phyloP scores from a whole-genome alignment of 2,113 vertebrate genomes.

The Hippocampus barbouri region DNA sequence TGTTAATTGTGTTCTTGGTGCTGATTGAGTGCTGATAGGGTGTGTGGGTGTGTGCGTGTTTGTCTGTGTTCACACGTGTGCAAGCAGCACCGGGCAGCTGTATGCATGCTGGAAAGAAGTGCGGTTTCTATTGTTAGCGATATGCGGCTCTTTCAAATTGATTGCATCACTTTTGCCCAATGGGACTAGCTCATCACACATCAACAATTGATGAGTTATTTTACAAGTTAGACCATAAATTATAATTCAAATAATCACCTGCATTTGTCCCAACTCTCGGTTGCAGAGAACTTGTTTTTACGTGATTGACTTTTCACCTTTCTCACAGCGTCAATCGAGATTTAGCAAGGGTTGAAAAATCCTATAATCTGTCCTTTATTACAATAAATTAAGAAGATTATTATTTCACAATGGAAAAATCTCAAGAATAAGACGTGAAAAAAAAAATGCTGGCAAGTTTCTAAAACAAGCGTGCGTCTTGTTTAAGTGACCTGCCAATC shows the following conservation, averaged over 20 bases:
- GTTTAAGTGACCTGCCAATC: conserved; percentile 46
- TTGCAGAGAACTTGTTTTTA: neutral
- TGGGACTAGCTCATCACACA: conserved; percentile 40
- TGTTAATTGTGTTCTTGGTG: conserved; percentile 71
- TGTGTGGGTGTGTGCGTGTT: conserved; percentile 15
- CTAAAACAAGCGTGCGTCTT: conserved; percentile 45
- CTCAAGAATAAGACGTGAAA: conserved; percentile 62
- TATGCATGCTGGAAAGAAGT: conserved; percentile 35
- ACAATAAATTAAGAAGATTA: conserved; percentile 71
- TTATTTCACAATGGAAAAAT: conserved; percentile 68
- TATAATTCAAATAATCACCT: conserved; percentile 21
- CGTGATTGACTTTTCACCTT: conserved; percentile 3
- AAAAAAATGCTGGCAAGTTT: conserved; percentile 56
- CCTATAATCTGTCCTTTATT: conserved; percentile 73
- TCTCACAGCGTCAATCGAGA: conserved; percentile 32
- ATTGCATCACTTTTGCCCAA: conserved; percentile 23
- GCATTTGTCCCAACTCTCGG: neutral
- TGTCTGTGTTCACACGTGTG: conserved; percentile 31
- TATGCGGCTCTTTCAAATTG: conserved; percentile 29
- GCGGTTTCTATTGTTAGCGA: conserved; percentile 29
- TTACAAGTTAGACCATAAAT: conserved; percentile 1
- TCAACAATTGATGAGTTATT: conserved; percentile 28
- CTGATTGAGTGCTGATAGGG: conserved; percentile 66
- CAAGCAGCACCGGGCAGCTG: conserved; percentile 45
- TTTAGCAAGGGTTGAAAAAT: conserved; percentile 45